Base-by-base conservation (phyloP, 2,797 vertebrate species). In the Poeciliopsis infans region DNA sequence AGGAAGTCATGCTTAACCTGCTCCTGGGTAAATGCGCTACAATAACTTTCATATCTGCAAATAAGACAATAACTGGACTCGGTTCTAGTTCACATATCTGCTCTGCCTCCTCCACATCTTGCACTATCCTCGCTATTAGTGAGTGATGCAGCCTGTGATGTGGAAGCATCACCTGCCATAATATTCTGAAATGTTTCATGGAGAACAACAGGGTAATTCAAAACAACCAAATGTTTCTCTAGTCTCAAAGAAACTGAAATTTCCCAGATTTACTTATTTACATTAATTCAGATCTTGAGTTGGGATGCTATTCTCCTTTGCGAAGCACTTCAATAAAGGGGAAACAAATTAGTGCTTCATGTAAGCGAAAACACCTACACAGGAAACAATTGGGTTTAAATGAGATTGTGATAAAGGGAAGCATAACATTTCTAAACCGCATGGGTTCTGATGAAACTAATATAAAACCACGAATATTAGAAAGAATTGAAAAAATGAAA, bases 1-100 rank as follows among this genome's bases (percentile, higher is more conserved):
- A 98, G 69, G 98, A 99, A 85, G 97, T 99, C 86, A 95, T 98
- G 93, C 96, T 98, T 88, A 99, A 99, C 94, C 95, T 99, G 15
- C 92, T 99, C 66, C 96, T 98, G 87, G 97, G 97, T 98, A 96
- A 96, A 83, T 33, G 11, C 45, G 16, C 28, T 41, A 7, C 39
- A 41, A 41, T 7, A 7, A 41, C 7, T 7, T 23, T 39, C 8
- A 23, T 25, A 1, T 25, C 23, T 59, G 55, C 31, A 59, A 59
- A 59, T 5, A 13, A 57, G 11, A 5, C 55, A 28, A 13, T 28
- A 31, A 12, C 8, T 36, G 16, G n/a, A 5, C 18, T 69, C 10
- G 3, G 12, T 43, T 8, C 5, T 4, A 7, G 18, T 10, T 11
- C 64, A 68, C 31, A 2, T 2, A 13, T 16, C 20, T 11, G 57